Conservation (phyloP, 2,888 invertebrate genomes). For the Galerucella nymphaeae region DNA sequence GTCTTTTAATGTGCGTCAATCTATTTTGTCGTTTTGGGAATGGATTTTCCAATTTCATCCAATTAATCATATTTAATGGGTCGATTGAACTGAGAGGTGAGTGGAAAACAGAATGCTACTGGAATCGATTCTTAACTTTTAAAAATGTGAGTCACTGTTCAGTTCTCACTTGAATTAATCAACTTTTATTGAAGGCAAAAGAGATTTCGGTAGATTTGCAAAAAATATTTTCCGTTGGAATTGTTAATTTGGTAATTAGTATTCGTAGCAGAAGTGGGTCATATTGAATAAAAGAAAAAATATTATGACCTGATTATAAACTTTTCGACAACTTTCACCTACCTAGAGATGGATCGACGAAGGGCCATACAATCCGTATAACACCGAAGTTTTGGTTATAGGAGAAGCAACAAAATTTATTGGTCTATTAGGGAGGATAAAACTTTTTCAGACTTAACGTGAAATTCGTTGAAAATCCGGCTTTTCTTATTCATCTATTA, state of each 20-base stretch:
- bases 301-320: constrained; percentile 8
- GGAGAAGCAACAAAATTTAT: constrained; percentile 30
- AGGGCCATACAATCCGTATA: constrained; percentile 26
- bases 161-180: constrained; percentile 3
- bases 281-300: constrained; percentile 1
- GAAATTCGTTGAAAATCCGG: constrained; percentile 24
- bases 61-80: constrained; percentile 26
- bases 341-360: constrained; percentile 15
- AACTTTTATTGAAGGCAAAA: neutral
- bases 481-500: constrained; percentile 36
- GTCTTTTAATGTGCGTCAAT: neutral
- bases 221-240: too few species aligned
- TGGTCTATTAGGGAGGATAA: constrained; percentile 31
- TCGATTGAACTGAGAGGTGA: constrained; percentile 18
- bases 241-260: too few species aligned
- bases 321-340: neutral
- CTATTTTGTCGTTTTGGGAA: neutral
- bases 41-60: constrained; percentile 19
- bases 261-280: too few species aligned
- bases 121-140: neutral
- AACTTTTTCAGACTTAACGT: constrained; percentile 29
- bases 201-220: too few species aligned
- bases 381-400: constrained; percentile 32
- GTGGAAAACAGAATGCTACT: constrained; percentile 10
- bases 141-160: neutral